Conservation (phyloP, 2,888 invertebrate species). For the Drosophila engyochracea region DNA sequence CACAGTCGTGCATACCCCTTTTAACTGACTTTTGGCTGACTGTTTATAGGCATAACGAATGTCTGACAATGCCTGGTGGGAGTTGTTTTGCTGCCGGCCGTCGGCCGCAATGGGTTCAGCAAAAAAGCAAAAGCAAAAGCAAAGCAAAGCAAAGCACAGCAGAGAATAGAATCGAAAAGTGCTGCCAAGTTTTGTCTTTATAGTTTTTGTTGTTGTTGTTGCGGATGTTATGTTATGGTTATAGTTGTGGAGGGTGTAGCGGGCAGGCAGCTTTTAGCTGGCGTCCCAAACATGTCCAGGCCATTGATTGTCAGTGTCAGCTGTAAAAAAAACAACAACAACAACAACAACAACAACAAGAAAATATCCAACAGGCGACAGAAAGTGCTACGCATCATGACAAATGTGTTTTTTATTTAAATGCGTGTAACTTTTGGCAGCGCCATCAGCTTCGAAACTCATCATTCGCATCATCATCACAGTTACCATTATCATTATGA, state of each 20-base stretch:
- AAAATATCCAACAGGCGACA: constrained; percentile 3
- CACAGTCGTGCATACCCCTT: constrained; percentile 20
- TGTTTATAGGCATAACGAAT: constrained; percentile 1
- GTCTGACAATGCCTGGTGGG: constrained; percentile 21
- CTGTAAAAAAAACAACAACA: constrained; percentile 23
- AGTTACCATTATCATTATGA: constrained; percentile 6
- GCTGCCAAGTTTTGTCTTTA: constrained; percentile 42
- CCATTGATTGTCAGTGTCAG: constrained; percentile 69
- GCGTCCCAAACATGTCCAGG: constrained; percentile 54
- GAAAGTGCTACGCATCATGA: constrained; percentile 45
- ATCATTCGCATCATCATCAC: constrained; percentile 10
- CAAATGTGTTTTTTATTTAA: constrained; percentile 77
- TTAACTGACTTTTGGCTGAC: neutral
- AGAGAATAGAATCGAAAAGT: constrained; percentile 27
- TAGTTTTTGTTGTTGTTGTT: constrained; percentile 15
- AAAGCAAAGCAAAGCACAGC: neutral
- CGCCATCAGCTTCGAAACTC: constrained; percentile 33
- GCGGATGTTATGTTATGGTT: constrained; percentile 30
- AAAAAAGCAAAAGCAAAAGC: neutral
- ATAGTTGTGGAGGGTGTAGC: constrained; percentile 32
- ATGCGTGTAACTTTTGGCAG: constrained; percentile 69
- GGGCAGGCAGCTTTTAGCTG: constrained; percentile 44
- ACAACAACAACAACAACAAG: constrained; percentile 1
- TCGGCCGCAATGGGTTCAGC: constrained; percentile 22
- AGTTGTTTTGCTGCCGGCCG: constrained; percentile 16